Evolutionary conservation across 2,113 vertebrate species (phyloP).

Genomic region (Raja brachyura): DNA sequence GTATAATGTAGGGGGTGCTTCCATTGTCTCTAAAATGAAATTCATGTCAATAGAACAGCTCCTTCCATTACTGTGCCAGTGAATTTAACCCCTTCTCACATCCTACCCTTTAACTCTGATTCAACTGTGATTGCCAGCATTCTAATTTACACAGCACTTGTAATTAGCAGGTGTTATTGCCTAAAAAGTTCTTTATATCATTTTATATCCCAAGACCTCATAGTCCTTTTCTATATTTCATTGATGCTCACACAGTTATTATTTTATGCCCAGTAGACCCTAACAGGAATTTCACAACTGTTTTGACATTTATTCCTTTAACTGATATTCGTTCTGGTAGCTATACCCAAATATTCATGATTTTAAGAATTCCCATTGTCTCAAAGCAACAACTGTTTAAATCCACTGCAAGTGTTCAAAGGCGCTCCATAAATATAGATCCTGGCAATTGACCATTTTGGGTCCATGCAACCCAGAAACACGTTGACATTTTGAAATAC

Average conservation of each 20-base stretch:
- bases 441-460: constrained; percentile 58
- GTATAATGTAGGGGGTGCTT: too few species aligned
- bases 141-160: too few species aligned
- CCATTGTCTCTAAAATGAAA: too few species aligned
- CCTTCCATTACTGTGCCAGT: too few species aligned
- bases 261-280: constrained; percentile 71
- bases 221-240: too few species aligned
- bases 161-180: too few species aligned
- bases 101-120: too few species aligned
- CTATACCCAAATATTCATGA: constrained; percentile 94
- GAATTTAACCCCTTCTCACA: too few species aligned
- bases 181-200: too few species aligned
- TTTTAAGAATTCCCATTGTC: constrained; percentile 72
- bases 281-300: constrained; percentile 78
- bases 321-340: constrained; percentile 84
- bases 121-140: too few species aligned
- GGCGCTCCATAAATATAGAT: constrained; percentile 72
- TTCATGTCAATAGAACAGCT: too few species aligned
- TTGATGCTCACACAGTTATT: constrained; percentile 50
- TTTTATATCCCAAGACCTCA: too few species aligned
- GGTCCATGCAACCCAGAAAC: constrained; percentile 53
- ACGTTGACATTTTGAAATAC: constrained; percentile 64
- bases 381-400: constrained; percentile 78
- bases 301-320: constrained; percentile 78
- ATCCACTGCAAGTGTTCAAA: constrained; percentile 72